phyloP scores from a whole-genome alignment of 2,797 vertebrate species.

The Oryzias sinensis region DNA sequence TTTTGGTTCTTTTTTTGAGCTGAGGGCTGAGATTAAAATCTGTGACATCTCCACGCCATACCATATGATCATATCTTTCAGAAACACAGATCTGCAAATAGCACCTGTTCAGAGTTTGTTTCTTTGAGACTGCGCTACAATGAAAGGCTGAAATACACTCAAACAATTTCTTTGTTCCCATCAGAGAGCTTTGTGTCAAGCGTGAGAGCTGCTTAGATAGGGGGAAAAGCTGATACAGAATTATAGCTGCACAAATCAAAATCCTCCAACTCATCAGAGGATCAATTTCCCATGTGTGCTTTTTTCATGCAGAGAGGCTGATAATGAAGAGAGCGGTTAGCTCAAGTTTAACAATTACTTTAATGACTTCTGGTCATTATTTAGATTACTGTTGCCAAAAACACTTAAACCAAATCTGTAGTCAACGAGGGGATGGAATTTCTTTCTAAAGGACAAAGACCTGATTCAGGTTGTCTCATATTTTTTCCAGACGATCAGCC shows the following conservation, averaged over 20 bases:
- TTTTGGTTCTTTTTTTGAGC: conserved; percentile 31
- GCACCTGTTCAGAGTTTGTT: conserved; percentile 39
- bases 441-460: conserved; percentile 20
- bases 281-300: conserved; percentile 41
- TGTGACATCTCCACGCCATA: conserved; percentile 57
- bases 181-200: conserved; percentile 57
- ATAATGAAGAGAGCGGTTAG: conserved; percentile 15
- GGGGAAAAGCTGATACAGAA: conserved; percentile 59
- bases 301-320: conserved; percentile 11
- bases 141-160: conserved; percentile 63
- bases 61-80: conserved; percentile 68
- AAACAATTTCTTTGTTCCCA: conserved; percentile 68
- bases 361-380: conserved; percentile 47
- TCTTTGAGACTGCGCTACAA: conserved; percentile 43
- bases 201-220: conserved; percentile 66
- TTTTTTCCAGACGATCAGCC: conserved; percentile 20
- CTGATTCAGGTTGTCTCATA: conserved; percentile 42
- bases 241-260: conserved; percentile 56
- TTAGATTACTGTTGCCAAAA: conserved; percentile 33
- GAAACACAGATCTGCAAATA: conserved; percentile 67
- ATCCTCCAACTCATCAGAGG: conserved; percentile 55
- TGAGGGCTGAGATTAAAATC: conserved; percentile 59
- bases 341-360: conserved; percentile 28
- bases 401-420: conserved; percentile 28
- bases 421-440: conserved; percentile 34